These are phyloP conservation scores for Menidia beryllina DNA, from an alignment of 2,113 vertebrate species.

Conservation along the genomic window DNA sequence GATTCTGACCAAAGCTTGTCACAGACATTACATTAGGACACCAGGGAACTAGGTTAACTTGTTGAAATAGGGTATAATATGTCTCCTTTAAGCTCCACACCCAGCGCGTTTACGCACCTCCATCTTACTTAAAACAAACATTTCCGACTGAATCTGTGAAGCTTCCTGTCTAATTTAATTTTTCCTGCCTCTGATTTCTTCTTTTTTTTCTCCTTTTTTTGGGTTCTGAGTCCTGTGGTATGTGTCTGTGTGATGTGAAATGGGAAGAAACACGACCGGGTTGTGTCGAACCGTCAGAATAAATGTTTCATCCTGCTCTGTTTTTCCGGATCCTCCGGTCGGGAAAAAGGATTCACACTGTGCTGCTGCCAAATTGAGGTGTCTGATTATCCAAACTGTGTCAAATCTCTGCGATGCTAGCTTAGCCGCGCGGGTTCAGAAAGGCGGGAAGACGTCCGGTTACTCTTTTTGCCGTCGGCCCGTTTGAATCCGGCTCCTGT, in stretches of 20 bases:
- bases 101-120: constrained; percentile 14
- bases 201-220: constrained; percentile 50
- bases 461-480: constrained; percentile 36
- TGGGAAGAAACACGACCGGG: constrained; percentile 12
- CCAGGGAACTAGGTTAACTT: no score
- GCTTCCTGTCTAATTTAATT: constrained; percentile 25
- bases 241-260: constrained; percentile 30
- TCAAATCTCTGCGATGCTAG: constrained; percentile 47
- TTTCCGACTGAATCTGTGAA: constrained; percentile 34
- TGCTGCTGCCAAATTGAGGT: constrained; percentile 68
- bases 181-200: constrained; percentile 52
- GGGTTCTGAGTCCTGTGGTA: constrained; percentile 52
- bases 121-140: neutral
- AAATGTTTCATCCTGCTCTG: constrained; percentile 20
- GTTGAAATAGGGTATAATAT: no score
- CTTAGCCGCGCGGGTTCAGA: constrained; percentile 26
- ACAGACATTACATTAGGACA: no score
- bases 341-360: constrained; percentile 25
- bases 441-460: constrained; percentile 54
- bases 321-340: constrained; percentile 17
- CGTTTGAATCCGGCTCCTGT: constrained; percentile 33
- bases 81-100: constrained; percentile 22
- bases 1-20: no score
- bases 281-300: constrained; percentile 26
- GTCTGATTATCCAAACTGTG: constrained; percentile 71